Base-by-base conservation (phyloP, 1,140 invertebrate genomes). In the Phortica variegata region DNA sequence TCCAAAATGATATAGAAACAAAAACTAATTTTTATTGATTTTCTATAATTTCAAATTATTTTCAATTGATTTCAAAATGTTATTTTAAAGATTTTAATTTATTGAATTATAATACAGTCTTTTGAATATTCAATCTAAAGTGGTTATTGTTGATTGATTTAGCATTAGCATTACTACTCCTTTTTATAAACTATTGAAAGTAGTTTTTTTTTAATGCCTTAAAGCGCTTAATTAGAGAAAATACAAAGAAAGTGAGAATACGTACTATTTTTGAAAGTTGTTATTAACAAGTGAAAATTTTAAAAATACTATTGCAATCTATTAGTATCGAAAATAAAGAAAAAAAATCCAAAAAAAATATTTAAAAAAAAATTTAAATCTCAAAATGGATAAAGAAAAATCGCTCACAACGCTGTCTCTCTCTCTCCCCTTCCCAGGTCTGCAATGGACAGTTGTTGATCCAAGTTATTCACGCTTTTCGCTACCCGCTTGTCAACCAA, bases 401-500 rank as follows among this genome's bases (percentile, higher is more conserved):
- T 26, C 10, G 23, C 23, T 26, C 23, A 26, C 23, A n/a, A 58
- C 65, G 65, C 61, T 66, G 60, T 71, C 68, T 68, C 70, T 70
- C 62, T 56, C 66, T 75, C 68, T 73, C 72, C 68, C 68, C 63
- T 71, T 84, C 80, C 75, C 81, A 85, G 84, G 84, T 80, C 79
- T 84, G 77, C 84, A 84, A 79, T 85, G 84, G 84, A 83, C 83
- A 73, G 80, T 85, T 76, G 80, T 85, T 79, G 83, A 85, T 77
- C 81, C 84, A 73, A 81, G 80, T 73, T 84, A 84, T 78, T 79
- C 82, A 68, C 80, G 81, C 77, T 83, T 82, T 77, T 81, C 81
- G 75, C 73, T 81, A 76, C 79, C 79, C 62, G 78, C 81, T 65
- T 81, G 80, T 76, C 79, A 81, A 77, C 74, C 79, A 61, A 81